A percentile compares a stretch with the other conserved stretches of the same genome.
Conservation (phyloP, 2,888 invertebrate genomes). For the Ganaspis brasiliensis region DNA sequence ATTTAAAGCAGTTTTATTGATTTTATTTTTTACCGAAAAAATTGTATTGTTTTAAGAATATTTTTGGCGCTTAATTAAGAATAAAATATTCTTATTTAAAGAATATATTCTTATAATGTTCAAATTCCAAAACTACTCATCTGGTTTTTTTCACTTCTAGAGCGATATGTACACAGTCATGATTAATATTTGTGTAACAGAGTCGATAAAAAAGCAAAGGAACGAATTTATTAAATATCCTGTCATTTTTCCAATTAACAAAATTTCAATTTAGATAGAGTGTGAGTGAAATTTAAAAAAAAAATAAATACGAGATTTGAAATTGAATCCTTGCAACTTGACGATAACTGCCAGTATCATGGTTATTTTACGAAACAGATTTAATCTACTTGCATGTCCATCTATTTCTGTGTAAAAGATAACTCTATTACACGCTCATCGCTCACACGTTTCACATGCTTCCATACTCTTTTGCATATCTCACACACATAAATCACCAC, state of each 20-base stretch:
- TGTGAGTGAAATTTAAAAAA: not conserved
- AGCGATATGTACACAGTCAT: too few relatives aligned
- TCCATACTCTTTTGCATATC: conserved; percentile 15
- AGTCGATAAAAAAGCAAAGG: too few relatives aligned
- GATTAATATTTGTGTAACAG: too few relatives aligned
- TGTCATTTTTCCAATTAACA: not conserved
- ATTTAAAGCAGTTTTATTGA: too few relatives aligned
- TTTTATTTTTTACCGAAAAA: too few relatives aligned
- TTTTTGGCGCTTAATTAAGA: too few relatives aligned
- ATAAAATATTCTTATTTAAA: too few relatives aligned
- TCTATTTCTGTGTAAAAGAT: conserved; percentile 5
- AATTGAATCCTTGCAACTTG: not conserved
- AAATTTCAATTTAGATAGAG: not conserved
- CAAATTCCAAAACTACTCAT: too few relatives aligned
- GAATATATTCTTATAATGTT: too few relatives aligned
- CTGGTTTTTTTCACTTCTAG: too few relatives aligned
- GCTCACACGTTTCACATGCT: conserved; percentile 9
- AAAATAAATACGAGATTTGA: not conserved
- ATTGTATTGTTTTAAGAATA: too few relatives aligned
- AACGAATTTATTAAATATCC: too few relatives aligned
- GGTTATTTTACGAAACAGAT: conserved; percentile 14
- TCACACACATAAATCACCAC: not conserved
- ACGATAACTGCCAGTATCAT: not conserved
- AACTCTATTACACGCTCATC: conserved; percentile 19
- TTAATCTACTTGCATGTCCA: conserved; percentile 5